Evolutionary conservation across 2,113 vertebrate species (phyloP), one percentile per base, ranked within the genome.

Genomic region (Leuciscus idus): DNA sequence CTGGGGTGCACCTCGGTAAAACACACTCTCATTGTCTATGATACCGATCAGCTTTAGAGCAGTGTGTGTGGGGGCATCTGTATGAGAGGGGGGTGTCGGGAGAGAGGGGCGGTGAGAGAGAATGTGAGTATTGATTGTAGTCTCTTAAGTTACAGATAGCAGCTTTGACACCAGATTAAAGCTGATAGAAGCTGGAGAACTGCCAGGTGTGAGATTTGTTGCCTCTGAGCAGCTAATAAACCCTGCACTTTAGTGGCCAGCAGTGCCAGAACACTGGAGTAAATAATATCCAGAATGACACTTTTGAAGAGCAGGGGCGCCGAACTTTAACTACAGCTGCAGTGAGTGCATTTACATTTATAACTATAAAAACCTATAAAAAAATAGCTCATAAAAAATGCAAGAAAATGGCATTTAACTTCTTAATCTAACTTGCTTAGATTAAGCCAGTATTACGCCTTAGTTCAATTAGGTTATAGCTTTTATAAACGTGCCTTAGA

Each of bases 71-170:
- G 39, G n/a, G 19, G 57, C 7, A 48, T 28, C n/a, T 55, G 43
- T 75, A 13, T 48, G 9, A 73, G 11, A 81, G 19, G 15, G 36
- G 33, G 30, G 33, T 17, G 17, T 55, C 50, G 26, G 59, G n/a
- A 48, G n/a, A 74, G 28, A 30, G n/a, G 48, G 55, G 17, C 52
- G 30, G 52, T 48, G 52, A 79, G n/a, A 62, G 39, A 62, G 57
- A 75, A 75, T 75, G 73, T 4, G 28, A 61, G 57, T 81, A 88
- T 88, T 85, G 84, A 88, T 72, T 73, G 80, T 19, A 19, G 33
- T 79, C 75, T 80, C 64, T 83, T 57, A 61, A 66, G 70, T 86
- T 86, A 52, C 85, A 87, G 78, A 64, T 77, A 70, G 64, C 55
- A 77, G 73, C 66, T 86, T 70, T 62, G 72, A 23, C 64, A 81